Base-by-base conservation (phyloP, 1,140 invertebrate species). In the Pogonognathellus flavescens region DNA sequence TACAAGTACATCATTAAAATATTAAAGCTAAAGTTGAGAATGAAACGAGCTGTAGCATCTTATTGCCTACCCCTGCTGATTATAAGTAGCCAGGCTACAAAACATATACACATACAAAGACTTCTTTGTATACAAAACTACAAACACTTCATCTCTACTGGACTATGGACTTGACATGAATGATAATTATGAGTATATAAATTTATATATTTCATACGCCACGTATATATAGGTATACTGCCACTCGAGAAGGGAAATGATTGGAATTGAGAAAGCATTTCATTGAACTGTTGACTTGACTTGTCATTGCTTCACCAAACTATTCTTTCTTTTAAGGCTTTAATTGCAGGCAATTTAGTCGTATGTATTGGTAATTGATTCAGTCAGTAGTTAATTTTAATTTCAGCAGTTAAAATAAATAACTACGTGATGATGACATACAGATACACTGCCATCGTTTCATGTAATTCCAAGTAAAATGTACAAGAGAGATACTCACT, bases 211-310 rank as follows among this genome's bases (percentile, higher is more conserved):
- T 57, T 14, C 10, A 14, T 9, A 57, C 53, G 9, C 1, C 53
- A 14, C 53, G 11, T 41, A 41, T 41, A 41, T 41, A 41, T 1
- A 41, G 31, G 31, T 41, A 41, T 41, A 41, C 52, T 53, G 7
- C 1, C 53, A 13, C 11, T 2, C 53, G 10, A 14, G 11, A 57
- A n/a, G 2, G 53, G n/a, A n/a, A 57, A 57, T 57, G 53, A 57
- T 13, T 57, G 53, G n/a, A n/a, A 57, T 57, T 57, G 53, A 57
- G 53, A 57, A 57, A 57, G 53, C 53, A 57, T 57, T 57, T 57
- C 53, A 57, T 57, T 57, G 53, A 57, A 57, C 53, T 57, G 53
- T 57, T 57, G 53, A 57, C 53, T 57, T 57, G 53, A 57, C 53
- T 57, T 41, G 31, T 57, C 53, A 13, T 57, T 57, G 11, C n/a